Base-by-base conservation (phyloP, 2,888 invertebrate genomes). In the Hyppa rectilinea region DNA sequence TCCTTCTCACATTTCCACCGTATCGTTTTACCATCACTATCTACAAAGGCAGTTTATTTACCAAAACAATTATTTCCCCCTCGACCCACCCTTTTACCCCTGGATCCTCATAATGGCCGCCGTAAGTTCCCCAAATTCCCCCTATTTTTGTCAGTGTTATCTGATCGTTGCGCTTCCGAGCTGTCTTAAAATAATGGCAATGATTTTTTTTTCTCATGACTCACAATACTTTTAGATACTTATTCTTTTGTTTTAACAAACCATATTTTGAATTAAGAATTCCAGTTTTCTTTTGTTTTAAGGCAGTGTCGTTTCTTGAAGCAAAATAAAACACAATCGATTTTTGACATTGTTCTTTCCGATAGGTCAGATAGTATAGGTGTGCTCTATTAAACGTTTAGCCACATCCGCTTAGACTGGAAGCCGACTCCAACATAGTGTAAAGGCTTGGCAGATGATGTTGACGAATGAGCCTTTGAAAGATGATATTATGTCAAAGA, bases 41-140 rank as follows among this genome's bases (percentile, higher is more conserved):
- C 69, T 52, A 52, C 53, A 60, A 49, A 63, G 61, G 65, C 67
- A 73, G 75, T 69, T 74, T 79, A 78, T 78, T 74, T 78, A 66
- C 75, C 69, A 20, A 75, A 75, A 78, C 50, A 79, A 79, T 79
- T 79, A 79, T 63, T 69, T 63, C 23, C 50, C 43, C 62, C 50
- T 50, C 60, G 50, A 43, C 63, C 73, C 63, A 71, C 45, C 55
- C 63, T 43, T 26, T 38, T 55, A 45, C 50, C 17, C 36, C 29
- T 23, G 49, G 43, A 62, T 45, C 49, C 31, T 14, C n/a, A 50
- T 59, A 58, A 77, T 66, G 45, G 78, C 36, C 7, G 58, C 58
- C 34, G 38, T 77, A 36, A 71, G 58, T 62, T 59, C 29, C 50
- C 49, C 26, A 5, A 60, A 53, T 65, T 65, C 29, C 31, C 34